Evolutionary conservation across 2,113 vertebrate genomes (phyloP).

Genomic region (Pogonocichla stellata): DNA sequence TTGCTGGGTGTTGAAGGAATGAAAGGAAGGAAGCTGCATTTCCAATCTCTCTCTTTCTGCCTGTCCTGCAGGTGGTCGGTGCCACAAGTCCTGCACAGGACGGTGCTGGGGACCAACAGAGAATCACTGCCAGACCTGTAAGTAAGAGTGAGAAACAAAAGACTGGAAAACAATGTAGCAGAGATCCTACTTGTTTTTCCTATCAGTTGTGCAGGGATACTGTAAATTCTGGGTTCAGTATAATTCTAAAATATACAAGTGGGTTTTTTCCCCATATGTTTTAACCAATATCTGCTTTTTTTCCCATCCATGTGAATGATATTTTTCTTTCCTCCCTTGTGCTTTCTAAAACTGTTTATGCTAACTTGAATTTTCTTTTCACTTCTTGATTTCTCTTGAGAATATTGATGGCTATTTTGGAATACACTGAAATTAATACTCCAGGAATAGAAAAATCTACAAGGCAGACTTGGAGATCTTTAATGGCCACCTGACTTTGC

Average conservation of each 20-base stretch:
- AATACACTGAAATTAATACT: neutral
- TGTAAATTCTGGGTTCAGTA: neutral
- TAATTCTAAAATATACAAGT: neutral
- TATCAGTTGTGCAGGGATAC: neutral
- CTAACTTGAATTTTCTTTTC: neutral
- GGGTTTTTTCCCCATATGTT: fast-evolving
- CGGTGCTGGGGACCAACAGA: conserved; percentile 95
- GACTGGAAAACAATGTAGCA: neutral
- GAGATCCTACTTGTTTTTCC: neutral
- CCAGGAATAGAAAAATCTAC: neutral
- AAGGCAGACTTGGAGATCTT: neutral
- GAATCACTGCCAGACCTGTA: conserved; percentile 93
- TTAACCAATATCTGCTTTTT: neutral
- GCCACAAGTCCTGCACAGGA: conserved; percentile 92
- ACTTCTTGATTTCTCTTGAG: neutral
- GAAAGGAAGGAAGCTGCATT: neutral
- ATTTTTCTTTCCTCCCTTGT: neutral
- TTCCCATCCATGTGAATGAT: neutral
- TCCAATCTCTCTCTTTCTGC: neutral
- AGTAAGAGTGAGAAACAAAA: conserved; percentile 52
- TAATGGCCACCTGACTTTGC: neutral
- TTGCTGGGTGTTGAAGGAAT: neutral
- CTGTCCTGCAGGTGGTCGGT: conserved; percentile 83
- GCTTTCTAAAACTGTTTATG: neutral
- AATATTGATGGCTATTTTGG: neutral